These are phyloP conservation scores for Diacarnus erythraeanus DNA, from an alignment of 37 sponge, comb jelly and placozoan genomes.

Conservation along the genomic window DNA sequence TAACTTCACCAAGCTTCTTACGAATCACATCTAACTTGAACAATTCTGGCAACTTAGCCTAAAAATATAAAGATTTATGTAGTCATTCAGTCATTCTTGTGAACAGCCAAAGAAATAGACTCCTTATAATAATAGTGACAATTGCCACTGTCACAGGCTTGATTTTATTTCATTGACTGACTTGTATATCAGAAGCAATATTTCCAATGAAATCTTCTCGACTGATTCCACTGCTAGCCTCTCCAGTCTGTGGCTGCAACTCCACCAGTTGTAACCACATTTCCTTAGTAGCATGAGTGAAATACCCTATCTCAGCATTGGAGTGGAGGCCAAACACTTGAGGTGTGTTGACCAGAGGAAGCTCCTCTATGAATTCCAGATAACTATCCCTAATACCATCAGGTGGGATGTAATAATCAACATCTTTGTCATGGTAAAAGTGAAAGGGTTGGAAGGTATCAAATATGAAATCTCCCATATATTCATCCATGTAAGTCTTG, in stretches of 20 bases:
- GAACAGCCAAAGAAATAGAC: background rate
- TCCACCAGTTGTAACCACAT: constrained; percentile 95
- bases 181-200: constrained; percentile 95
- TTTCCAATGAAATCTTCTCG: constrained; percentile 94
- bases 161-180: constrained; percentile 3
- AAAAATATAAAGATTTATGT: too few species aligned
- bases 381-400: constrained; percentile 81
- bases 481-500: constrained; percentile 99
- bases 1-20: constrained; percentile 82
- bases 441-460: constrained; percentile 99
- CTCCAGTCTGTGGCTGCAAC: constrained; percentile 97
- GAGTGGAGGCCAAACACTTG: constrained; percentile 98
- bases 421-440: constrained; percentile 86
- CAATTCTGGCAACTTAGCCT: constrained; percentile 86
- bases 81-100: too few species aligned
- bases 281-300: constrained; percentile 91
- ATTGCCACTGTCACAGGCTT: background rate
- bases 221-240: constrained; percentile 81
- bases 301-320: constrained; percentile 99
- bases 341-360: constrained; percentile 96
- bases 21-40: constrained; percentile 89
- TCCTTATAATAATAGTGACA: background rate
- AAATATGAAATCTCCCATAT: constrained; percentile 99
- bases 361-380: constrained; percentile 85
- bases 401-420: constrained; percentile 92